A percentile compares a stretch with the other conserved stretches of the same genome.
Conservation (phyloP, 2,113 vertebrate genomes). For the Heterochromis multidens region DNA sequence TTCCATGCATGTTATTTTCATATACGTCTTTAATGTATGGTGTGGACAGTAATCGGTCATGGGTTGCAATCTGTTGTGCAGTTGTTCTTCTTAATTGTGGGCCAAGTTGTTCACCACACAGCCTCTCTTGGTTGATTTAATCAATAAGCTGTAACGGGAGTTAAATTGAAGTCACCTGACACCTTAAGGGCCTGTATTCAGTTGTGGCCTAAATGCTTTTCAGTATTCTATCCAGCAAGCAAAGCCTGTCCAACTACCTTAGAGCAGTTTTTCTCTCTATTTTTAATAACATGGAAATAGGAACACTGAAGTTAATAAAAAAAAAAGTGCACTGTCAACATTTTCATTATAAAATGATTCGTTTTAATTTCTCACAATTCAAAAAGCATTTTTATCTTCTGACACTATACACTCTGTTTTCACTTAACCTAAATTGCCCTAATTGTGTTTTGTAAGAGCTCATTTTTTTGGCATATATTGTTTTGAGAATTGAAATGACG, state of each 20-base stretch:
- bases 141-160: background rate
- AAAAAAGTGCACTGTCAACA: background rate
- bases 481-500: background rate
- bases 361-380: background rate
- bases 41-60: background rate
- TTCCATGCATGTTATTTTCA: background rate
- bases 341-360: background rate
- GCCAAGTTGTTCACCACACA: background rate
- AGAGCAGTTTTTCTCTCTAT: background rate
- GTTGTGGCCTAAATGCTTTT: background rate
- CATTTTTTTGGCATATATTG: background rate
- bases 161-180: background rate
- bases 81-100: background rate
- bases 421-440: background rate
- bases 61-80: background rate
- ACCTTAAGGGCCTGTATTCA: background rate
- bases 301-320: background rate
- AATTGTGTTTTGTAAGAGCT: background rate
- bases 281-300: background rate
- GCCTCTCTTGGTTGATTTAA: background rate
- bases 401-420: background rate
- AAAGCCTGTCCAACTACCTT: background rate
- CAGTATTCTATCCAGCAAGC: background rate
- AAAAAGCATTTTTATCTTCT: background rate
- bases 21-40: background rate